Evolutionary conservation across 2,888 invertebrate genomes (phyloP).

Genomic region (Osedax fenrisi): DNA sequence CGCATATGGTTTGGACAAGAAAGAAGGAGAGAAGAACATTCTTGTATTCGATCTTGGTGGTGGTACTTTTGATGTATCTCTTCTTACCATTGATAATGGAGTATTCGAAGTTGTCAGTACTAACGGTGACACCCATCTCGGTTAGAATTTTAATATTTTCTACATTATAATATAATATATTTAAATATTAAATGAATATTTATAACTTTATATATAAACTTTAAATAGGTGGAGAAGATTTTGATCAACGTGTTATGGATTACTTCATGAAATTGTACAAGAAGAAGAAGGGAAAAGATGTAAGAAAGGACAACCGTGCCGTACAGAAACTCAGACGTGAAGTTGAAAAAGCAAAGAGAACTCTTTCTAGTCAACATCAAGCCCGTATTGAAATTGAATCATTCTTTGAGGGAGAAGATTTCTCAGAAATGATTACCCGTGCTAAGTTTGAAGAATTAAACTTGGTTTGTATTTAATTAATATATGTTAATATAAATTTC

Average conservation of each 20-base stretch:
- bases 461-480: conserved; percentile 56
- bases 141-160: conserved; percentile 40
- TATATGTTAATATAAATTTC: background rate
- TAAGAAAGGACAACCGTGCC: conserved; percentile 79
- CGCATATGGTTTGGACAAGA: conserved; percentile 90
- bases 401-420: conserved; percentile 93
- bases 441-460: conserved; percentile 97
- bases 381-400: conserved; percentile 96
- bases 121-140: conserved; percentile 90
- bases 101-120: conserved; percentile 80
- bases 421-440: conserved; percentile 89
- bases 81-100: conserved; percentile 93
- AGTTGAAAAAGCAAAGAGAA: conserved; percentile 92
- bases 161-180: background rate
- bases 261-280: conserved; percentile 96
- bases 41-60: conserved; percentile 97
- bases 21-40: conserved; percentile 92
- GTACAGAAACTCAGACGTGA: conserved; percentile 90
- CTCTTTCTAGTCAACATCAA: conserved; percentile 83
- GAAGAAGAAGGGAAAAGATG: conserved; percentile 95
- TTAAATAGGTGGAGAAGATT: conserved; percentile 81
- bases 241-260: conserved; percentile 94
- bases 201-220: background rate
- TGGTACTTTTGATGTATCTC: conserved; percentile 95
- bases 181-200: background rate